Evolutionary conservation across 2,888 invertebrate genomes (phyloP).

Genomic region (Drosophila mayaguana): DNA sequence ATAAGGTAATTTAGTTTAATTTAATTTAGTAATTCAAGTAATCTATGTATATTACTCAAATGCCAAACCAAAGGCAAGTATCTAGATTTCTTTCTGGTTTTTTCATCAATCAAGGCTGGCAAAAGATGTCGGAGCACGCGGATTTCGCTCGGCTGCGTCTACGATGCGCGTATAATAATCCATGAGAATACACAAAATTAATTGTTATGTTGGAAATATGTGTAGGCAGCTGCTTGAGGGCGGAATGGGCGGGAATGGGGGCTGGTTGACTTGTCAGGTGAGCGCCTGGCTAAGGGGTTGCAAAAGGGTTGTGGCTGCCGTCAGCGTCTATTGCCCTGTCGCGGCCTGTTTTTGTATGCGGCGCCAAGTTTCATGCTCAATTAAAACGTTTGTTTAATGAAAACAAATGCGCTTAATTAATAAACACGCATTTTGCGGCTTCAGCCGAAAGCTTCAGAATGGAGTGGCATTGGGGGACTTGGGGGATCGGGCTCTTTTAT

Average conservation of each 20-base stretch:
- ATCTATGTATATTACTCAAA: no score
- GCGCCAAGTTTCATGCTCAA: conserved; percentile 83
- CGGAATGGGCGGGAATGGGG: background rate
- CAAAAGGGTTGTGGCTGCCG: conserved; percentile 37
- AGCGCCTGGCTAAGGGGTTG: conserved; percentile 10
- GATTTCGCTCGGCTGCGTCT: conserved; percentile 44
- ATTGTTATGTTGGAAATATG: conserved; percentile 81
- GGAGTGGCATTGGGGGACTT: conserved; percentile 1
- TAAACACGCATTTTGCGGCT: conserved; percentile 85
- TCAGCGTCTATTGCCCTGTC: conserved; percentile 65
- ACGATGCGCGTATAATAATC: conserved; percentile 53
- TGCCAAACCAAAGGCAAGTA: background rate
- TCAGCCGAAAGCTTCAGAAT: conserved; percentile 42
- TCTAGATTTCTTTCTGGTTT: background rate
- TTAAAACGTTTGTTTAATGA: conserved; percentile 85
- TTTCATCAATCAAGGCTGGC: conserved; percentile 54
- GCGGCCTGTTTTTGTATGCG: conserved; percentile 51
- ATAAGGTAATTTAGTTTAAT: no score
- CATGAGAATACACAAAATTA: conserved; percentile 82
- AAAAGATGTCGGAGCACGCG: conserved; percentile 35
- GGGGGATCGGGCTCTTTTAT: conserved; percentile 7
- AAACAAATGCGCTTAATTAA: conserved; percentile 86
- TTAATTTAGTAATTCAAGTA: no score
- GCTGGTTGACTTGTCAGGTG: conserved; percentile 39
- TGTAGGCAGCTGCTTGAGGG: conserved; percentile 31